A percentile compares a stretch with the other conserved stretches of the same genome.
Conservation (phyloP, 2,888 invertebrate species). For the Drosophila anomelani region DNA sequence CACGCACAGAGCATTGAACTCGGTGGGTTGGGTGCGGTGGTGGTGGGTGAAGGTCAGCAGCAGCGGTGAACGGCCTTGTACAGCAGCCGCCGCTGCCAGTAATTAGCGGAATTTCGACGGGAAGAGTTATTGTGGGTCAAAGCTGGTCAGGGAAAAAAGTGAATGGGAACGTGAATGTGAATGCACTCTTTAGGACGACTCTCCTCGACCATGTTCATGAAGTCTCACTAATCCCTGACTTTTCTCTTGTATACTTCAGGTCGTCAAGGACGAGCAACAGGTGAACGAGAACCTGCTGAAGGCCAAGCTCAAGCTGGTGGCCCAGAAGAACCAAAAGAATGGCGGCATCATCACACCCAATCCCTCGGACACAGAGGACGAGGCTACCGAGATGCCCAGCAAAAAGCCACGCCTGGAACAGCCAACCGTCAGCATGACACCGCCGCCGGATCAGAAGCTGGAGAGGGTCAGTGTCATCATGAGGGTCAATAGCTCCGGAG, state of each 20-base stretch:
- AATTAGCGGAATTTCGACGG: constrained; percentile 57
- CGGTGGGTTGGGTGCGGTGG: constrained; percentile 13
- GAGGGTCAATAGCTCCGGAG: constrained; percentile 93
- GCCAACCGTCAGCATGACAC: constrained; percentile 79
- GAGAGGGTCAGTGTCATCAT: constrained; percentile 92
- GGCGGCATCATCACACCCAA: constrained; percentile 89
- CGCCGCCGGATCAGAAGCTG: constrained; percentile 85
- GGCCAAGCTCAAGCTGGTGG: constrained; percentile 75
- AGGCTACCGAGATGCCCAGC: constrained; percentile 86
- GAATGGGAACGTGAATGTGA: constrained; percentile 48
- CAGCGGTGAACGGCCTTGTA: constrained; percentile 67
- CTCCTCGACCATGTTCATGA: constrained; percentile 31
- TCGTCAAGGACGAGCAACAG: constrained; percentile 70
- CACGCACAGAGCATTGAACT: constrained; percentile 57
- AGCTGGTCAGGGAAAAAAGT: constrained; percentile 45
- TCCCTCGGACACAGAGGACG: constrained; percentile 93
- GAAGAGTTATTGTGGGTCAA: constrained; percentile 74
- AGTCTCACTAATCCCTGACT: constrained; percentile 37
- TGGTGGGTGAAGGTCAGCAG: constrained; percentile 67
- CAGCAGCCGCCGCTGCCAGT: constrained; percentile 43
- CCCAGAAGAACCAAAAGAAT: constrained; percentile 66
- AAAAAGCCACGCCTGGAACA: constrained; percentile 84
- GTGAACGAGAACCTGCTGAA: constrained; percentile 77
- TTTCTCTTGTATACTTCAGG: constrained; percentile 40
- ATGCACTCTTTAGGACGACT: constrained; percentile 20